Evolutionary conservation across 2,113 vertebrate species (phyloP), one percentile per base, ranked within the genome.

Genomic region (Gadus macrocephalus): DNA sequence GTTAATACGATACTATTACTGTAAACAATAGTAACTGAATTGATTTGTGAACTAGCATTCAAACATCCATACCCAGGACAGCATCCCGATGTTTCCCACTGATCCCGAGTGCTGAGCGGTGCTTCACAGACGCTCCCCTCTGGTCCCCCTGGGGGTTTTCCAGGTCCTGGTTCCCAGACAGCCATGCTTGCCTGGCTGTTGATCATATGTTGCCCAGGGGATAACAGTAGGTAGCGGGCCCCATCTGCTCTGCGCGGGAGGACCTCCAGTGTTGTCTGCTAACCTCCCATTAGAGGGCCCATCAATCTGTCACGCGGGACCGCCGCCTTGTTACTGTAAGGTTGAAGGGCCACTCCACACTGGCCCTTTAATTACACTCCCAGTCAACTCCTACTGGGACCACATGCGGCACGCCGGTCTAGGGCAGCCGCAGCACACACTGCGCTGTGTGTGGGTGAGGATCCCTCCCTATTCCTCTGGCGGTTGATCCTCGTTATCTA

Each of bases 291-390:
- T 83, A 83, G 77, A 49, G 77, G 31, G 27, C 12, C 75, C 82
- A 89, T 89, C 82, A 88, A 83, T 89, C 88, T 86, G 83, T 89
- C 85, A 85, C 71, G 80, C 83, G 38, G 84, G 75, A 64, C 75
- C 74, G 79, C 53, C 74, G 81, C 53, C 74, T 81, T 81, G 83
- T 88, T 88, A 87, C 88, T 86, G 84, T 87, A 81, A 82, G 80
- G 70, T 73, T 81, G 14, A 5, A 80, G 78, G 73, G 86, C 82
- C 79, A 78, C 71, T 80, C 83, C 78, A 84, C 79, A 84, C 74
- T 76, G 73, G 80, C 81, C 89, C 55, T 58, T 81, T 91, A 88
- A 92, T 92, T 91, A 91, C 65, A 5, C 74, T 80, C 73, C 74
- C 81, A 77, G 78, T 83, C 74, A 20, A 86, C 87, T 86, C 86